These are phyloP conservation scores for Agelaius phoeniceus DNA, from an alignment of 2,113 vertebrate genomes.

Conservation along the genomic window DNA sequence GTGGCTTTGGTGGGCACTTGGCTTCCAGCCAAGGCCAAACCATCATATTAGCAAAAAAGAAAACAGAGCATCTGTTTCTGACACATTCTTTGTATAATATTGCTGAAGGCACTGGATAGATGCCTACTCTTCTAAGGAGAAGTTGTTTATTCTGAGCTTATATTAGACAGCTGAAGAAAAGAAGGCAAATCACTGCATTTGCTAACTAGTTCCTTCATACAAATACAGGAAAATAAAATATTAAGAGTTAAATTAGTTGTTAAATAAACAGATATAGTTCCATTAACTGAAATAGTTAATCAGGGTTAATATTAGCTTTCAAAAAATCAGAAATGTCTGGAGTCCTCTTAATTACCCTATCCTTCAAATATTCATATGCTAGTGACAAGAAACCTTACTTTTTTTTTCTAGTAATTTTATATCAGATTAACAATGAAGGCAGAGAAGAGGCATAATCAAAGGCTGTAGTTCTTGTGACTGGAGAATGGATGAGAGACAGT, in stretches of 20 bases:
- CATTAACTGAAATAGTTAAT: neutral
- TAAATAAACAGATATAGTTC: neutral
- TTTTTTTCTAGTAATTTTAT: neutral
- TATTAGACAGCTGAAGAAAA: neutral
- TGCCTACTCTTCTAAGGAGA: neutral
- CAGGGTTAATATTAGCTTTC: neutral
- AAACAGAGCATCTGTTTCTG: neutral
- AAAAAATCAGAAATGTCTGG: neutral
- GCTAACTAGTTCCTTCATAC: neutral
- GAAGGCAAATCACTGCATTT: neutral
- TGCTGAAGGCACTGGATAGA: neutral
- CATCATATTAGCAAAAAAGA: neutral
- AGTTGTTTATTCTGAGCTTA: neutral
- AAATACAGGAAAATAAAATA: neutral
- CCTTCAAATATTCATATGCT: neutral
- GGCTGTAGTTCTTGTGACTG: neutral
- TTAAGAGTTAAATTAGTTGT: neutral
- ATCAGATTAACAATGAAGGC: neutral
- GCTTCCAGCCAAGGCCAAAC: neutral
- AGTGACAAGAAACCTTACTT: neutral
- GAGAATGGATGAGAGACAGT: neutral
- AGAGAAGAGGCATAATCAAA: neutral
- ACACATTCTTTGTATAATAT: neutral
- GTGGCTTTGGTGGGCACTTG: neutral
- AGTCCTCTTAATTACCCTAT: neutral